A percentile compares a stretch with the other conserved stretches of the same genome.
Evolutionary conservation across 2,113 vertebrate species (phyloP).

Genomic region (Ciconia boyciana): DNA sequence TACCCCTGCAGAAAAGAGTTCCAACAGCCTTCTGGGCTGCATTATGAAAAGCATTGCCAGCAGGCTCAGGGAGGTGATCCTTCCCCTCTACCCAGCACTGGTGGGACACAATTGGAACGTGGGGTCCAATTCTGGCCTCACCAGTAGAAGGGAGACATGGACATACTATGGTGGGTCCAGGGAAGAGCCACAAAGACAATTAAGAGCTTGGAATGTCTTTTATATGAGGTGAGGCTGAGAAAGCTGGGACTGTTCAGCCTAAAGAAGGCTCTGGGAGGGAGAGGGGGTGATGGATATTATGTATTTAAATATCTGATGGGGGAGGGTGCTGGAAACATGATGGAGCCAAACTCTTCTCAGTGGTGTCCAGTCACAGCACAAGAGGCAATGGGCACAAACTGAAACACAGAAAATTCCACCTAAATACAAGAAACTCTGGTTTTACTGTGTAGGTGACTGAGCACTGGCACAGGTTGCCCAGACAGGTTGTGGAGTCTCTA

Average conservation of each 20-base stretch:
- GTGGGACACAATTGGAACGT: neutral
- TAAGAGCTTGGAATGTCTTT: neutral
- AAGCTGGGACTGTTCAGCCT: neutral
- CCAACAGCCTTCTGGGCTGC: neutral
- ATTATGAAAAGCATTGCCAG: neutral
- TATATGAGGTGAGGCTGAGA: neutral
- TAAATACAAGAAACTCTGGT: neutral
- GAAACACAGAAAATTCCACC: neutral
- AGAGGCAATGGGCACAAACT: neutral
- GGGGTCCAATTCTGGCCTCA: neutral
- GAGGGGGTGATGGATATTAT: neutral
- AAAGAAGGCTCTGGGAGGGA: neutral
- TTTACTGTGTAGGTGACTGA: neutral
- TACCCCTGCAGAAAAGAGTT: neutral
- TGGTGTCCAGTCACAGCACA: neutral
- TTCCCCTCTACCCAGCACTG: neutral
- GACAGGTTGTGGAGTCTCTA: neutral
- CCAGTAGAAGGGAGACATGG: neutral
- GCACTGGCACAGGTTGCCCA: neutral
- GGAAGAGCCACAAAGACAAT: neutral
- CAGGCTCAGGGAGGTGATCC: neutral
- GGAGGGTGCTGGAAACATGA: neutral
- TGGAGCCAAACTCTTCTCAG: neutral
- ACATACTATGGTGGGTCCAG: fast-evolving
- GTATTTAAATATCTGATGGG: neutral